Conservation (phyloP, 2,113 vertebrate genomes). For the Hypocryptadius cinnamomeus region DNA sequence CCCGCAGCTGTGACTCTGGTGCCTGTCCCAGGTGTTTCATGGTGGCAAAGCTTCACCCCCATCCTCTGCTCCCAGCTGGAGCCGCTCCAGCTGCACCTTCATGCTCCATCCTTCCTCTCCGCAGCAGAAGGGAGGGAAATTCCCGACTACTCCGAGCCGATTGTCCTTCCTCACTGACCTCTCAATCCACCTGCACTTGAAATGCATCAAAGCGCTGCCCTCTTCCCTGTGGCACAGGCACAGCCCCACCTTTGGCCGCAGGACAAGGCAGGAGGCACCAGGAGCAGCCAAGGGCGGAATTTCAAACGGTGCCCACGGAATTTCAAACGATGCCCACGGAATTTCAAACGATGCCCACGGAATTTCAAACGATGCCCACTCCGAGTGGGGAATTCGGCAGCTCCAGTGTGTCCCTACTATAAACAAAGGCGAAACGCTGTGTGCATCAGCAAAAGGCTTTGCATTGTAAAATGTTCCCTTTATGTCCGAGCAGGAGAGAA, state of each 20-base stretch:
- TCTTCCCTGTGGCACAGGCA: background rate
- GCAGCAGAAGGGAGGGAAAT: background rate
- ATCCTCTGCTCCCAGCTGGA: background rate
- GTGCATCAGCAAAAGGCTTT: slow-evolving; percentile 46
- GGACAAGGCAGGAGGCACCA: background rate
- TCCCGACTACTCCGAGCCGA: background rate
- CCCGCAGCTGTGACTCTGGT: background rate
- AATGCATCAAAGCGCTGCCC: background rate
- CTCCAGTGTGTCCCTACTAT: background rate
- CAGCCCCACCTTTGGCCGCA: background rate
- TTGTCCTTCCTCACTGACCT: background rate
- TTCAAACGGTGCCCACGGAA: background rate
- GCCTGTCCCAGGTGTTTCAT: background rate
- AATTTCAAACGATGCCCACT: background rate
- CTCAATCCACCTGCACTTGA: background rate
- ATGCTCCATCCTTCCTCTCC: background rate
- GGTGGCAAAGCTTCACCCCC: background rate
- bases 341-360: background rate
- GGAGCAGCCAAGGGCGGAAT: background rate
- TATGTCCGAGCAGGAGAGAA: slow-evolving; percentile 20
- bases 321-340: background rate
- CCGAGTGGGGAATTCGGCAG: background rate
- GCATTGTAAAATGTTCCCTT: background rate
- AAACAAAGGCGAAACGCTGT: slow-evolving; percentile 30
- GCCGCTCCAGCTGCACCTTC: background rate